phyloP scores from a whole-genome alignment of 1,140 invertebrate genomes.

The Micrasema longulum region DNA sequence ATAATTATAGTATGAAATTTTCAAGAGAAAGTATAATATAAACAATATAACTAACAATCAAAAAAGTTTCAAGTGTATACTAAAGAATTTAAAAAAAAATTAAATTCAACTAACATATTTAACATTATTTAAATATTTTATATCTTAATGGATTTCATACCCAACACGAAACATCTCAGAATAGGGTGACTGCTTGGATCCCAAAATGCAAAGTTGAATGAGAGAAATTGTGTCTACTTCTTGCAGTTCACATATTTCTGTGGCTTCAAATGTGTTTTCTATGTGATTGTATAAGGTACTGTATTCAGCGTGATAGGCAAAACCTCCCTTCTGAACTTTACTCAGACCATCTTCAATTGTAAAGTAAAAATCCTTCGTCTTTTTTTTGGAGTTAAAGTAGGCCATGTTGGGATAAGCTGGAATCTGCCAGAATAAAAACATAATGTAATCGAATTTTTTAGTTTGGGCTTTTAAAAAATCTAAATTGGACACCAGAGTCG shows the following conservation, averaged over 20 bases:
- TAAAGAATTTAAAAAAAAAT: no score
- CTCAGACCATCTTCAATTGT: slow-evolving; percentile 39
- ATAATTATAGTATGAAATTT: no score
- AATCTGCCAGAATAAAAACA: slow-evolving; percentile 17
- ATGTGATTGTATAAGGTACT: slow-evolving; percentile 41
- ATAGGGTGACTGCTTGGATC: slow-evolving; percentile 47
- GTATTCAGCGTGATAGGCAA: slow-evolving; percentile 50
- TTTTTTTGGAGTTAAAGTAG: slow-evolving; percentile 50
- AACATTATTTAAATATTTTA: no score
- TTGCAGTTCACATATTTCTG: slow-evolving; percentile 52
- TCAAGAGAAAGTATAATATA: no score
- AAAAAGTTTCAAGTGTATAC: no score
- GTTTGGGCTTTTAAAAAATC: no score
- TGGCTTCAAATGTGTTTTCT: slow-evolving; percentile 50
- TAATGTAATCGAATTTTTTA: no score
- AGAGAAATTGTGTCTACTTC: slow-evolving; percentile 48
- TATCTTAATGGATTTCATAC: no score
- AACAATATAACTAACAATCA: no score
- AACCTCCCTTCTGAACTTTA: slow-evolving; percentile 45
- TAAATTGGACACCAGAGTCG: neutral
- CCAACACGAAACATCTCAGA: slow-evolving; percentile 52
- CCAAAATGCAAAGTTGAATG: slow-evolving; percentile 43
- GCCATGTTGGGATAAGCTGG: slow-evolving; percentile 45
- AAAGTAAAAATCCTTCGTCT: slow-evolving; percentile 48
- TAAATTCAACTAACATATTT: no score